Conservation (phyloP, 2,888 invertebrate species). For the Bruchidius siliquastri region DNA sequence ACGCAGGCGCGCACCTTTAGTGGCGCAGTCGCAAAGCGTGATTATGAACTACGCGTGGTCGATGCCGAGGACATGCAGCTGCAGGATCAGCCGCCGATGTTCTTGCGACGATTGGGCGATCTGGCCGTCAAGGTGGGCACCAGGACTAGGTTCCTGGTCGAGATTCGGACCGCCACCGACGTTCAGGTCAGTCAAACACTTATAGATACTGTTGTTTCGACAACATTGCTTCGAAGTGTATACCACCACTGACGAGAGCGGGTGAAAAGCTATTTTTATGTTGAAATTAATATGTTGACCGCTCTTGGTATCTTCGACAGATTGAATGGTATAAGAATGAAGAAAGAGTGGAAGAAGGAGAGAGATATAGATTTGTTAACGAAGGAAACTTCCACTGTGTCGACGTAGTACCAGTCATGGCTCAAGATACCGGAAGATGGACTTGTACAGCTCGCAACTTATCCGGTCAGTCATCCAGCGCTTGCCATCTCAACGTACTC, state of each 20-base stretch:
- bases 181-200: conserved; percentile 31
- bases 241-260: too few relatives aligned
- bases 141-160: conserved; percentile 77
- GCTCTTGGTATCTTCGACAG: conserved; percentile 52
- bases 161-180: conserved; percentile 65
- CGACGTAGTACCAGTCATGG: conserved; percentile 74
- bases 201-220: too few relatives aligned
- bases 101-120: conserved; percentile 79
- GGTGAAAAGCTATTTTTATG: too few relatives aligned
- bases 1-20: conserved; percentile 60
- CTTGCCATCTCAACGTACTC: conserved; percentile 72
- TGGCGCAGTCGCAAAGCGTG: conserved; percentile 50
- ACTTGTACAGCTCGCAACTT: conserved; percentile 76
- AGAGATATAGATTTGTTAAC: conserved; percentile 70
- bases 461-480: conserved; percentile 70
- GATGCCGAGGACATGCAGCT: conserved; percentile 57
- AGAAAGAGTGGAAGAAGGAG: conserved; percentile 66
- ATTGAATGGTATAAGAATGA: conserved; percentile 87
- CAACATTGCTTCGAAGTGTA: too few relatives aligned
- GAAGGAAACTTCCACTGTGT: conserved; percentile 85
- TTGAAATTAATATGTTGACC: too few relatives aligned
- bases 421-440: conserved; percentile 82
- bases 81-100: conserved; percentile 74
- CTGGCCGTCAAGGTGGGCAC: conserved; percentile 87
- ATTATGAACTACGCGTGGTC: conserved; percentile 55